phyloP scores from a whole-genome alignment of 2,113 vertebrate species.

The Nothobranchius kuhntae region DNA sequence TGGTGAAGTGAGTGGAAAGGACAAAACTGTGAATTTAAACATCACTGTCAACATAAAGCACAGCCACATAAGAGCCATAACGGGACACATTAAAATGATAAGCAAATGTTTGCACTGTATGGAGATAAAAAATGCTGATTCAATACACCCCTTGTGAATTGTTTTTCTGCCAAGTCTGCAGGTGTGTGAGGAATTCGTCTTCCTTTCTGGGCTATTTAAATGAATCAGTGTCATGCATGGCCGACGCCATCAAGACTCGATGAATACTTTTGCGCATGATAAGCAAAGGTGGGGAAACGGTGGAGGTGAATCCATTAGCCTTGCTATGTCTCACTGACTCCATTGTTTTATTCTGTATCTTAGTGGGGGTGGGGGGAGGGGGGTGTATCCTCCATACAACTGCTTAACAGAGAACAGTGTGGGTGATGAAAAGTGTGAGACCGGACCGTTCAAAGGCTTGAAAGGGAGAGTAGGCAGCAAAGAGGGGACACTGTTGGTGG shows the following conservation, averaged over 20 bases:
- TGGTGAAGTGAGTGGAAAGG: slow-evolving; percentile 12
- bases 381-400: slow-evolving; percentile 46
- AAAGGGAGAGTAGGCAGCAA: slow-evolving; percentile 12
- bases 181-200: slow-evolving; percentile 45
- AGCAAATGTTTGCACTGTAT: slow-evolving; percentile 49
- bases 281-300: slow-evolving; percentile 63
- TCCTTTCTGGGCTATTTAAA: slow-evolving; percentile 58
- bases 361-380: slow-evolving; percentile 35
- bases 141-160: slow-evolving; percentile 37
- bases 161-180: slow-evolving; percentile 68
- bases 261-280: slow-evolving; percentile 74
- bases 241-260: slow-evolving; percentile 56
- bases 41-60: slow-evolving; percentile 19
- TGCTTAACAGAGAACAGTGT: slow-evolving; percentile 30
- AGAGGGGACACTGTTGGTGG: slow-evolving; percentile 11
- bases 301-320: slow-evolving; percentile 72
- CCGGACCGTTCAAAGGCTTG: slow-evolving; percentile 30
- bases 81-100: slow-evolving; percentile 40
- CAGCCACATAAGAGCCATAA: slow-evolving; percentile 26
- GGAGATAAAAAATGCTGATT: slow-evolving; percentile 65
- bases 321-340: slow-evolving; percentile 70
- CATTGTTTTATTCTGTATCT: slow-evolving; percentile 70
- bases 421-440: slow-evolving; percentile 40
- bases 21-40: slow-evolving; percentile 29
- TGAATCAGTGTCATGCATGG: slow-evolving; percentile 71